phyloP scores from a whole-genome alignment of 2,113 vertebrate genomes.

The Gallinago media region DNA sequence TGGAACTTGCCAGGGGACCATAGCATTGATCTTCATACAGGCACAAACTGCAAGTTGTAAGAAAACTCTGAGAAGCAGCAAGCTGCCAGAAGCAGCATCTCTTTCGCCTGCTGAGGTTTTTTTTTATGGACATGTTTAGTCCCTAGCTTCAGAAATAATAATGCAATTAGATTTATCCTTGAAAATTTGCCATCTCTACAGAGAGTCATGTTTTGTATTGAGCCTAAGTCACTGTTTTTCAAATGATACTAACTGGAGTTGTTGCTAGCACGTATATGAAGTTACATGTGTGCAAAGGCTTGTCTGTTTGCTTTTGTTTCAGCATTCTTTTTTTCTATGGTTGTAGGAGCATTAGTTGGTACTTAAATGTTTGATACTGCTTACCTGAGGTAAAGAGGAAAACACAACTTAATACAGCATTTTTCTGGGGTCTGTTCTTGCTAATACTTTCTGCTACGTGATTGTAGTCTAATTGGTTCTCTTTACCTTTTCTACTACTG shows the following conservation, averaged over 20 bases:
- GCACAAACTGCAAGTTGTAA: neutral
- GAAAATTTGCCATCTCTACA: neutral
- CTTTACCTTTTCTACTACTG: neutral
- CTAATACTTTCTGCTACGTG: neutral
- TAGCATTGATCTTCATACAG: fast-evolving
- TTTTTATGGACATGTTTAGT: neutral
- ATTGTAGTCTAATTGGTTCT: neutral
- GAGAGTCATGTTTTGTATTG: neutral
- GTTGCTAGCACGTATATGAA: neutral
- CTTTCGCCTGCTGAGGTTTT: neutral
- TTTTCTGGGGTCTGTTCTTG: neutral
- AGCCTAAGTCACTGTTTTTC: neutral
- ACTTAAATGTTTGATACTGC: neutral
- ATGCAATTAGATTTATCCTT: neutral
- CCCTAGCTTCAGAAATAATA: neutral
- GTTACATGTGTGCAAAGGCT: neutral
- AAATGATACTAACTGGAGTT: neutral
- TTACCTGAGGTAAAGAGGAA: neutral
- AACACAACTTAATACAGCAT: neutral
- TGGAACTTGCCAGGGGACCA: neutral
- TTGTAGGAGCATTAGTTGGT: neutral
- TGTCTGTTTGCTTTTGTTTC: neutral
- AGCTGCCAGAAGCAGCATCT: neutral
- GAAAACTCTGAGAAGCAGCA: neutral
- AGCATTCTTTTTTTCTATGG: neutral